A percentile compares a stretch with the other conserved stretches of the same genome.
phyloP scores from a whole-genome alignment of 2,888 invertebrate genomes.

The Drosophila aldrichi region DNA sequence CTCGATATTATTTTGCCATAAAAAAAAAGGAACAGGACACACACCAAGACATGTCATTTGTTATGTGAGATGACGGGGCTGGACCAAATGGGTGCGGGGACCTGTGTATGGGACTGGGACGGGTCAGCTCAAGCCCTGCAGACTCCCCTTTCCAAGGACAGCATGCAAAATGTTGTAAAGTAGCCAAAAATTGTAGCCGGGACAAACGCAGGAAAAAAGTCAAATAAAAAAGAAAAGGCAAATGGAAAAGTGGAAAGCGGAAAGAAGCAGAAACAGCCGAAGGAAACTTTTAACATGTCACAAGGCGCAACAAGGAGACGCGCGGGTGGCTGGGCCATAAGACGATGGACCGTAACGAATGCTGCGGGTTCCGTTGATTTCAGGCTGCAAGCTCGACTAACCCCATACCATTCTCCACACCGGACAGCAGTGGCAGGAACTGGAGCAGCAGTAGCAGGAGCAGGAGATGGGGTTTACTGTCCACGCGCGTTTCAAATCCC shows the following conservation, averaged over 20 bases:
- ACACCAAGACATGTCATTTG: conserved; percentile 67
- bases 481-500: conserved; percentile 81
- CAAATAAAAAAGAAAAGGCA: conserved; percentile 43
- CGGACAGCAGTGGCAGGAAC: conserved; percentile 32
- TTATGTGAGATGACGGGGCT: conserved; percentile 55
- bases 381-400: conserved; percentile 19
- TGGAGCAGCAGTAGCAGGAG: not conserved
- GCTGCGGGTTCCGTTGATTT: conserved; percentile 83
- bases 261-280: conserved; percentile 20
- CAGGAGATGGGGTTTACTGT: conserved; percentile 25
- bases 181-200: conserved; percentile 60
- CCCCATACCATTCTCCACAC: conserved; percentile 2
- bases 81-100: not conserved
- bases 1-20: conserved; percentile 77
- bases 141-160: not conserved
- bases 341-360: conserved; percentile 73
- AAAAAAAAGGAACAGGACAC: conserved; percentile 54
- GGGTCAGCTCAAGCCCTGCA: not conserved
- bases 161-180: conserved; percentile 67
- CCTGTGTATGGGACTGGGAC: conserved; percentile 1
- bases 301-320: conserved; percentile 9
- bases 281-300: conserved; percentile 75
- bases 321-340: conserved; percentile 10
- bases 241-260: conserved; percentile 1
- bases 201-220: conserved; percentile 36